Evolutionary conservation across 1,140 invertebrate species (phyloP).

Genomic region (Ostrea edulis): DNA sequence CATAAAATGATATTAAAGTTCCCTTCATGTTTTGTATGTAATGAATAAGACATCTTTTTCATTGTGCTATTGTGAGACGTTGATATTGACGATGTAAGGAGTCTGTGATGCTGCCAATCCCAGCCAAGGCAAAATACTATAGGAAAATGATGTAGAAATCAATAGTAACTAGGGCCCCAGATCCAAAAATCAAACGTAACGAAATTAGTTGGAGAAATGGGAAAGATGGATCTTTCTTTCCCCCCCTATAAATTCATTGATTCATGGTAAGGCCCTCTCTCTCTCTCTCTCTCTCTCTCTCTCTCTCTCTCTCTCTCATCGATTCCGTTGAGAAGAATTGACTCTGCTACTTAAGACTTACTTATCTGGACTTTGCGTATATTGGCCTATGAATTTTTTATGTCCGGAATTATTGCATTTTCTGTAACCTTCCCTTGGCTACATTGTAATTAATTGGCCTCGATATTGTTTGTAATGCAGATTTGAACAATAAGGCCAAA

Average conservation of each 20-base stretch:
- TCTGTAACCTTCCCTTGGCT: not conserved
- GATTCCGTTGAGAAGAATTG: not conserved
- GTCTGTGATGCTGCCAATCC: not conserved
- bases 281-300: not conserved
- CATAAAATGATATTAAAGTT: not conserved
- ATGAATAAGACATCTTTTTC: not conserved
- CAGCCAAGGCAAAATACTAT: not conserved
- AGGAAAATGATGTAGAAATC: not conserved
- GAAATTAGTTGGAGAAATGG: not conserved
- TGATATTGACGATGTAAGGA: not conserved
- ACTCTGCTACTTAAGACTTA: not conserved
- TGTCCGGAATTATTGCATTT: slow-evolving; percentile 15
- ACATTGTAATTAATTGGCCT: not conserved
- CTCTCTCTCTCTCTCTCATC: not conserved
- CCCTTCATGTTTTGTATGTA: slow-evolving; percentile 7
- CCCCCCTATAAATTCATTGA: no score
- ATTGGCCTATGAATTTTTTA: slow-evolving; percentile 27
- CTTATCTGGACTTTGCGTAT: not conserved
- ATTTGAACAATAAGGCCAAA: no score
- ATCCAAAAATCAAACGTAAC: not conserved
- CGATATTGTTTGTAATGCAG: not conserved
- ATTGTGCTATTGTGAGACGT: not conserved
- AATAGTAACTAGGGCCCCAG: not conserved
- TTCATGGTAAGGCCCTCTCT: not conserved
- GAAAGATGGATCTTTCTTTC: not conserved